Evolutionary conservation across 2,888 invertebrate genomes (phyloP).

Genomic region (Chymomyza caudatula): DNA sequence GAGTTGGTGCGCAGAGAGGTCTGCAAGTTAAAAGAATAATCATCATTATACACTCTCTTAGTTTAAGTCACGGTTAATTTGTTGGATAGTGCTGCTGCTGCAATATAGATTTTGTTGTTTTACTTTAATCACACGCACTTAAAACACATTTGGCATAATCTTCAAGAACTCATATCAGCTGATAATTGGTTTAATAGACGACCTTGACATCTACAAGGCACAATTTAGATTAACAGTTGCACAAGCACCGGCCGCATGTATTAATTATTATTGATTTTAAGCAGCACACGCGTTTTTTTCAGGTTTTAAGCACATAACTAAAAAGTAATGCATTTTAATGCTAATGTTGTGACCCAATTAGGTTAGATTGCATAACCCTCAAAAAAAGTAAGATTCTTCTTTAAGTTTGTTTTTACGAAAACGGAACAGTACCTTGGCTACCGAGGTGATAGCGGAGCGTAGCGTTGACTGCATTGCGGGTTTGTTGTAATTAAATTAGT

Average conservation of each 20-base stretch:
- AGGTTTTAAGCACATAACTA: neutral
- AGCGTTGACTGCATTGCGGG: constrained; percentile 71
- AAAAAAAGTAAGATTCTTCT: constrained; percentile 18
- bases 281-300: neutral
- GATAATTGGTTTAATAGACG: constrained; percentile 33
- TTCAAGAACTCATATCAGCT: constrained; percentile 35
- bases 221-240: neutral
- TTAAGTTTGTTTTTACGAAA: neutral
- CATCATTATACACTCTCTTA: neutral
- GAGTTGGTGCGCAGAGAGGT: constrained; percentile 74
- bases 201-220: constrained; percentile 47
- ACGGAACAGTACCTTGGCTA: constrained; percentile 66
- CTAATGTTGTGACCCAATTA: constrained; percentile 7
- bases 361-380: constrained; percentile 73
- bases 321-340: neutral
- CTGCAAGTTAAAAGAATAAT: constrained; percentile 49
- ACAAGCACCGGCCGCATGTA: neutral
- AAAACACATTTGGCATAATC: constrained; percentile 26
- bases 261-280: neutral
- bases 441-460: constrained; percentile 55
- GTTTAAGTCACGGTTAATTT: neutral
- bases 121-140: constrained; percentile 37
- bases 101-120: neutral
- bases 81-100: neutral
- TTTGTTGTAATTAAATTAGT: constrained; percentile 21